These are phyloP conservation scores for Poecilia gillii DNA, from an alignment of 2,797 vertebrate species.

Conservation along the genomic window DNA sequence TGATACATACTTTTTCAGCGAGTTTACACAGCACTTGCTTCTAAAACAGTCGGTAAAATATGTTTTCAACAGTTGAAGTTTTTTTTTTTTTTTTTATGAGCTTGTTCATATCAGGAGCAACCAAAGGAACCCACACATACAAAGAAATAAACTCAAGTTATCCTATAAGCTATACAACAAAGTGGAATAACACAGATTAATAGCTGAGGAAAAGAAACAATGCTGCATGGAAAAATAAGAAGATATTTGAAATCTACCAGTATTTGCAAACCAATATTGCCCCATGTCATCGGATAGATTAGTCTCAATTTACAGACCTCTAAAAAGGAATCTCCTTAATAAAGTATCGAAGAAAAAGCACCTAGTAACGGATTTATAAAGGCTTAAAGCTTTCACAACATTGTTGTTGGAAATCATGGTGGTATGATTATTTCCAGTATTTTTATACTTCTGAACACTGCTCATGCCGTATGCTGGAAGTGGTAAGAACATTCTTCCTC, in stretches of 20 bases:
- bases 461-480: neutral
- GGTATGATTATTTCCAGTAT: neutral
- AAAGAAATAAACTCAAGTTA: neutral
- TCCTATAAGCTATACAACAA: neutral
- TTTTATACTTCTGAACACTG: neutral
- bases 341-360: neutral
- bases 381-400: neutral
- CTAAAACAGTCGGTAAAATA: neutral
- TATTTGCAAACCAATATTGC: neutral
- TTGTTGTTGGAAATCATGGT: neutral
- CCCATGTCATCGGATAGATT: neutral
- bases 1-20: neutral
- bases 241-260: neutral
- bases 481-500: neutral
- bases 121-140: neutral
- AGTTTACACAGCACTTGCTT: conserved; percentile 1
- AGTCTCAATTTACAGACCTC: neutral
- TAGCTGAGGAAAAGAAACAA: neutral
- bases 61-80: neutral
- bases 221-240: neutral
- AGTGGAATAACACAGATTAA: neutral
- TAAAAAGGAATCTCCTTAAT: neutral
- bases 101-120: neutral
- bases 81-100: neutral
- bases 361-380: neutral